These are phyloP conservation scores for Cephalotes varians DNA, from an alignment of 2,888 invertebrate species.

Conservation along the genomic window DNA sequence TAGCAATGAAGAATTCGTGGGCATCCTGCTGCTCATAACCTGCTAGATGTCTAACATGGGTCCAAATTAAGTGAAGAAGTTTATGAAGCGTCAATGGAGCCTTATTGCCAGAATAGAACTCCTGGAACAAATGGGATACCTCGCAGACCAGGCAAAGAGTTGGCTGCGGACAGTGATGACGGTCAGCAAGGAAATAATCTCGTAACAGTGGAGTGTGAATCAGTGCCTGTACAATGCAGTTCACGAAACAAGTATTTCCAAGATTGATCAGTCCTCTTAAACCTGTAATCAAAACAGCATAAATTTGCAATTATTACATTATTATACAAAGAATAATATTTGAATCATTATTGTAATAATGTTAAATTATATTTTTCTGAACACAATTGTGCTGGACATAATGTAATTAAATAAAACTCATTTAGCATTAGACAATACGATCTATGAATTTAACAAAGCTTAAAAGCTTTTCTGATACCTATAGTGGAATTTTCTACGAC, in stretches of 20 bases:
- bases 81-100: constrained; percentile 96
- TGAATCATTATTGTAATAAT: neutral
- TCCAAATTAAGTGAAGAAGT: constrained; percentile 97
- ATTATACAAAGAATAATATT: neutral
- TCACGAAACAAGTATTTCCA: constrained; percentile 99
- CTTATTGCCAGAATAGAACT: constrained; percentile 97
- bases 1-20: constrained; percentile 99
- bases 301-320: constrained; percentile 31
- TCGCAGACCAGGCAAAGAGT: constrained; percentile 97
- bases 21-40: constrained; percentile 99
- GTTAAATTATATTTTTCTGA: neutral
- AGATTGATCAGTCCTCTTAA: constrained; percentile 97
- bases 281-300: constrained; percentile 86
- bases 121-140: constrained; percentile 97
- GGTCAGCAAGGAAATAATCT: constrained; percentile 98
- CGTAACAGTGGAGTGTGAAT: constrained; percentile 97
- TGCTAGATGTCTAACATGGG: constrained; percentile 97
- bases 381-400: no score
- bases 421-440: neutral
- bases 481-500: constrained; percentile 94
- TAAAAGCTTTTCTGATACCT: constrained; percentile 85
- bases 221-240: constrained; percentile 96
- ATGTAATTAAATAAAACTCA: neutral
- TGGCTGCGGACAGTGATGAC: constrained; percentile 93
- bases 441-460: neutral